Conservation (phyloP, 2,797 vertebrate genomes). For the Pelodytes ibericus region DNA sequence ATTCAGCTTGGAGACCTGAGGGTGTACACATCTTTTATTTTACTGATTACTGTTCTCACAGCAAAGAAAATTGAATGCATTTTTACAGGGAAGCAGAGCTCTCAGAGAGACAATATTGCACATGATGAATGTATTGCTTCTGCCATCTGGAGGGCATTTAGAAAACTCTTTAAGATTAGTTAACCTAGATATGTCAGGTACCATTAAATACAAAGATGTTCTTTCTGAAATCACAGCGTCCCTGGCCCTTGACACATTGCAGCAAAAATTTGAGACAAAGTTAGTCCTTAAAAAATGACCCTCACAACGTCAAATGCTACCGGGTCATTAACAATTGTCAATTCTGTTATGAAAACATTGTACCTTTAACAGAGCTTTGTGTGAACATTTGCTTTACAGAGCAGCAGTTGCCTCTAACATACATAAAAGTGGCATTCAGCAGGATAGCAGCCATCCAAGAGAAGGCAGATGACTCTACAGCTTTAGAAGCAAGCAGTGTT, state of each 20-base stretch:
- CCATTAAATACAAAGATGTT: constrained; percentile 46
- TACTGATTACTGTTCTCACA: constrained; percentile 35
- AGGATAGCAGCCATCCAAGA: no score
- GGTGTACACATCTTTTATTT: constrained; percentile 45
- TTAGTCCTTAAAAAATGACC: neutral
- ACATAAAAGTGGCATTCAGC: no score
- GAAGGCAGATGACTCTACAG: no score
- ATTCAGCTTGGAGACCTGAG: constrained; percentile 34
- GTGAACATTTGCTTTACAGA: no score
- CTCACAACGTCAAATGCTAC: neutral
- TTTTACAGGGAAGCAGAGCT: constrained; percentile 29
- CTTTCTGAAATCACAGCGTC: constrained; percentile 32
- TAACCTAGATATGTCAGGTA: constrained; percentile 55
- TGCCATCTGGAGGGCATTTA: constrained; percentile 58
- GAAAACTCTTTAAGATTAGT: constrained; percentile 33
- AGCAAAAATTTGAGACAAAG: neutral
- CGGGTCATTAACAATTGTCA: no score
- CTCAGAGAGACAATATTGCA: constrained; percentile 20
- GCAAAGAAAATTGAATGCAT: constrained; percentile 45
- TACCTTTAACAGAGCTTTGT: no score
- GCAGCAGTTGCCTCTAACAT: no score
- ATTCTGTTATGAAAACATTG: no score
- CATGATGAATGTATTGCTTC: constrained; percentile 51
- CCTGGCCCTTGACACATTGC: neutral
- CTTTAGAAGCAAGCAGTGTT: no score